phyloP scores from a whole-genome alignment of 2,797 vertebrate genomes.

The Siniperca scherzeri region DNA sequence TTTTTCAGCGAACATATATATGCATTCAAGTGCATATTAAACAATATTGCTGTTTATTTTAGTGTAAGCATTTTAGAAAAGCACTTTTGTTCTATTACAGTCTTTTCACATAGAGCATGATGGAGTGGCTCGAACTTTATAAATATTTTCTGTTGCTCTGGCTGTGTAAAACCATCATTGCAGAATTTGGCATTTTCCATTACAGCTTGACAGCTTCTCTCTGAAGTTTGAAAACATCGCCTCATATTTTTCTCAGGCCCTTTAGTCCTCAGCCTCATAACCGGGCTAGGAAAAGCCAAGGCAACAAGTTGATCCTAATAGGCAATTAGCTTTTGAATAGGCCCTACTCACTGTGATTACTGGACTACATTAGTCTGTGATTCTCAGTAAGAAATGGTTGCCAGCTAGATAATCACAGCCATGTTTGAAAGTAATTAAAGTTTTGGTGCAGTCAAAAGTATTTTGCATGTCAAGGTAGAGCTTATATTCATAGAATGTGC shows the following conservation, averaged over 20 bases:
- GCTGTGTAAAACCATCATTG: slow-evolving; percentile 68
- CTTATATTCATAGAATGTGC: slow-evolving; percentile 7
- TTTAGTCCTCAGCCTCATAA: slow-evolving; percentile 58
- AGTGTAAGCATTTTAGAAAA: slow-evolving; percentile 17
- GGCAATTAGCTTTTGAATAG: slow-evolving; percentile 76
- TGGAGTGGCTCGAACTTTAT: slow-evolving; percentile 57
- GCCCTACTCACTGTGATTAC: slow-evolving; percentile 57
- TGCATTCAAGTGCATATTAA: slow-evolving; percentile 22
- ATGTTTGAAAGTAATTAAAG: slow-evolving; percentile 56
- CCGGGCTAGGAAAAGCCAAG: slow-evolving; percentile 52
- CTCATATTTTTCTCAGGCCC: slow-evolving; percentile 63
- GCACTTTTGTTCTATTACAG: slow-evolving; percentile 41
- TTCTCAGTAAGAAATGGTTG: slow-evolving; percentile 54
- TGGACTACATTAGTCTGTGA: slow-evolving; percentile 49
- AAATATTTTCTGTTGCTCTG: slow-evolving; percentile 65
- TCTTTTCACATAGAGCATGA: slow-evolving; percentile 38
- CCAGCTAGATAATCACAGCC: slow-evolving; percentile 45
- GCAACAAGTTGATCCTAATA: slow-evolving; percentile 72
- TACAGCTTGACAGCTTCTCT: slow-evolving; percentile 76
- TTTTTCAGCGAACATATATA: neutral
- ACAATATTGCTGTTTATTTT: slow-evolving; percentile 23
- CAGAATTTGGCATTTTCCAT: slow-evolving; percentile 77
- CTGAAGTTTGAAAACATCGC: slow-evolving; percentile 75
- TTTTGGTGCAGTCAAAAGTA: slow-evolving; percentile 38
- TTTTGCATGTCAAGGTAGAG: slow-evolving; percentile 43